These are phyloP conservation scores for Rhagoletis pomonella DNA, from an alignment of 1,140 invertebrate species.

Conservation along the genomic window DNA sequence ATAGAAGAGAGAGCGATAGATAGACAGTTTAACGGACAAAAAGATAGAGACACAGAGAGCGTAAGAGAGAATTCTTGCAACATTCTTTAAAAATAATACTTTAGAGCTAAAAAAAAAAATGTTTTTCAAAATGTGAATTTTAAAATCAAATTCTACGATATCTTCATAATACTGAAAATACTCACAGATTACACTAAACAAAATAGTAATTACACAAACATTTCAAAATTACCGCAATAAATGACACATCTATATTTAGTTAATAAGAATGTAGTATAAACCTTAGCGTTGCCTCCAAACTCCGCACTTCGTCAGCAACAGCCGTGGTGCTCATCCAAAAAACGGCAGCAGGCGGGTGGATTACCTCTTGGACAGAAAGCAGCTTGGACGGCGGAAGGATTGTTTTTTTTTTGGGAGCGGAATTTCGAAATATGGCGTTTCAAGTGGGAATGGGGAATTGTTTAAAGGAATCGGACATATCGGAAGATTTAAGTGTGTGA, in stretches of 20 bases:
- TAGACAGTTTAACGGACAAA: not conserved
- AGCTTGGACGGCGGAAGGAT: conserved; percentile 1
- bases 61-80: conserved; percentile 20
- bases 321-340: conserved; percentile 20
- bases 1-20: not conserved
- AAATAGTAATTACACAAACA: conserved; percentile 21
- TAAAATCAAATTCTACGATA: conserved; percentile 14
- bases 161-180: not conserved
- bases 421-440: conserved; percentile 1
- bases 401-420: conserved; percentile 2
- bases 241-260: not conserved
- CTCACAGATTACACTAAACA: conserved; percentile 34
- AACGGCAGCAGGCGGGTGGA: conserved; percentile 25
- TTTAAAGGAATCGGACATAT: not conserved
- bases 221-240: not conserved
- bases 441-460: not conserved
- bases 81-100: conserved; percentile 8
- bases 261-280: not conserved
- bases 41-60: not conserved
- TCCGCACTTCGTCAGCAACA: conserved; percentile 13
- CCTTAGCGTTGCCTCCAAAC: conserved; percentile 17
- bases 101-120: not conserved
- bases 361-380: conserved; percentile 17
- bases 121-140: not conserved
- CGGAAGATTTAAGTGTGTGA: not conserved